Evolutionary conservation across 2,797 vertebrate species (phyloP), one percentile per base, ranked within the genome.

Genomic region (Potorous gilbertii): DNA sequence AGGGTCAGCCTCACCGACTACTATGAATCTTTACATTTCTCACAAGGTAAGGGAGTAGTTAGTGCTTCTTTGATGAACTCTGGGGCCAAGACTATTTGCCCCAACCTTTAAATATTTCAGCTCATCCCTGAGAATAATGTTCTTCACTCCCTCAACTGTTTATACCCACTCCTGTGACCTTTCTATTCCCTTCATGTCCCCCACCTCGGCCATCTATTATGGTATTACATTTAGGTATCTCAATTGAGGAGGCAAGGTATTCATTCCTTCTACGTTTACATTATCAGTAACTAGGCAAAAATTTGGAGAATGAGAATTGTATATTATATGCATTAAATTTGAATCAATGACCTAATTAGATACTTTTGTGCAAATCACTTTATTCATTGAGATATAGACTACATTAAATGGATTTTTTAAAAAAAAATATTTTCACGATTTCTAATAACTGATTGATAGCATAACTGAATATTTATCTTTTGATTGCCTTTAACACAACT

Each of bases 401-500:
- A 29, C 95, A 96, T 95, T 94, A 16, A 89, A 50, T 50, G 13
- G 11, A 54, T 29, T 95, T 96, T 34, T 95, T 93, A 74, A 95
- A 92, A 93, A 56, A 87, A 56, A 46, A 10, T 13, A 92, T 91
- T 93, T 96, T 87, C 56, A 92, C 14, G 95, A 96, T 94, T 96
- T 91, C 55, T 92, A 95, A 93, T 31, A 97, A 95, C 6, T 94
- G 27, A 93, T 24, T 28, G 66, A 74, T 93, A 21, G 95, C 18
- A 81, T 81, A 40, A 81, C 18, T 90, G 89, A 52, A 52, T 52
- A 90, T 52, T 10, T 89, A 89, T 89, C 10, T 54, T 91, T 96
- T 90, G 29, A 54, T 54, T 90, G 95, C 91, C 56, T 94, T 96
- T 96, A 95, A 95, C 50, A 57, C 87, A 94, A 92, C 27, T 96